phyloP scores from a whole-genome alignment of 2,797 vertebrate genomes.

The Sylvia borin region DNA sequence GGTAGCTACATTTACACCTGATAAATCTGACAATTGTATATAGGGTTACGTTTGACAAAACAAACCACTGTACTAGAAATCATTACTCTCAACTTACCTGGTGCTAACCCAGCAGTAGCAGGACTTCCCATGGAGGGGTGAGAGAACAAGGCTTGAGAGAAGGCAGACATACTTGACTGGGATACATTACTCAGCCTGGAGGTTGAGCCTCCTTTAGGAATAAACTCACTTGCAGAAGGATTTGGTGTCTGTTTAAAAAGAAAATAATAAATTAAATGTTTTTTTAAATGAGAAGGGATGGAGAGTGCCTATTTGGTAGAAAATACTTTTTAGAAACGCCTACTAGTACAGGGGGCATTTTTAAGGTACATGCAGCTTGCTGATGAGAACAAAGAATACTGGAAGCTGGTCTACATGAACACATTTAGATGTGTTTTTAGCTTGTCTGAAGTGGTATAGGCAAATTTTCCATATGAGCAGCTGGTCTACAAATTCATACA shows the following conservation, averaged over 20 bases:
- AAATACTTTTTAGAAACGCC: not conserved
- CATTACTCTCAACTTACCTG: constrained; percentile 83
- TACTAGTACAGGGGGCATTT: not conserved
- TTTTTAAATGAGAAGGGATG: constrained; percentile 35
- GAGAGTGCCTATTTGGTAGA: not conserved
- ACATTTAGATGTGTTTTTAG: not conserved
- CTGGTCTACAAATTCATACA: not conserved
- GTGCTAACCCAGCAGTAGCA: constrained; percentile 89
- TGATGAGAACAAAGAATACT: not conserved
- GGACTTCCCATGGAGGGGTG: constrained; percentile 91
- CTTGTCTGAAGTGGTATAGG: not conserved
- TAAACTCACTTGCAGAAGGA: constrained; percentile 96
- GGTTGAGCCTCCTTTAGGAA: constrained; percentile 92
- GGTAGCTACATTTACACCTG: not conserved
- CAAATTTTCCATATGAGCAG: not conserved
- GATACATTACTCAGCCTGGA: constrained; percentile 92
- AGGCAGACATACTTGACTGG: constrained; percentile 92
- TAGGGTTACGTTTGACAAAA: not conserved
- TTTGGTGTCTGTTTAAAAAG: constrained; percentile 92
- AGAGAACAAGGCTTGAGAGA: constrained; percentile 93
- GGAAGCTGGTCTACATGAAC: constrained; percentile 1
- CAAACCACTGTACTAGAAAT: constrained; percentile 38
- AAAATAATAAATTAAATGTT: constrained; percentile 55
- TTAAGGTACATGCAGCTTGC: not conserved
- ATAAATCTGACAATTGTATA: not conserved